Base-by-base conservation (phyloP, 2,888 invertebrate species). In the Leptopilina drosophilae region DNA sequence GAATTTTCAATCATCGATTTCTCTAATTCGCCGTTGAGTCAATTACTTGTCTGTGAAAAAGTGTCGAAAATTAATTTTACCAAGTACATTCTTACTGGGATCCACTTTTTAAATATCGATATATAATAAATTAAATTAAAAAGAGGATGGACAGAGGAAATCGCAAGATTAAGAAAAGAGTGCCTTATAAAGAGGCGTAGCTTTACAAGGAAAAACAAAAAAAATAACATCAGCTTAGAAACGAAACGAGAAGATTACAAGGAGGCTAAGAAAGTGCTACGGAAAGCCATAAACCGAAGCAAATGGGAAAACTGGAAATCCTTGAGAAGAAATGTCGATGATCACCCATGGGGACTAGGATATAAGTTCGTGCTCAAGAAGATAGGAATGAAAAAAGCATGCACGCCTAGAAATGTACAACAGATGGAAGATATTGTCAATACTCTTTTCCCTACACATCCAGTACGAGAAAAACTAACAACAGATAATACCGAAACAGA, bases 361-460 rank as follows among this genome's bases (percentile, higher is more conserved):
- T 81, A 83, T 20, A 83, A 80, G 33, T n/a, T 80, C 8, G 79
- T 81, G 20, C 73, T 77, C 49, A 66, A 76, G 53, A 82, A 81
- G 56, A 64, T 83, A 42, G 76, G 77, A 46, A 75, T 77, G 20
- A 65, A 76, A 11, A 26, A 40, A 0, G 46, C 77, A 12, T 59
- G 56, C 46, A 15, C 76, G 40, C 59, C 65, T 20, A 76, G 9
- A 12, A 69, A 79, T n/a, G 79, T 67, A 53, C 62, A 53, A 15
- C 33, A 62, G 64, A 62, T 75, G 56, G 2, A 42, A 42, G 26
- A 77, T 14, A 81, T 80, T n/a, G 81, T 78, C 40, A 67, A 64
- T 12, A 6, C 78, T 49, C 76, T 81, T 3, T 79, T 77, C 73
- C 78, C 77, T n/a, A 53, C 15, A 5, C 82, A 81, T 76, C 76